phyloP scores from a whole-genome alignment of 2,888 invertebrate species.

The Helicoverpa assulta region DNA sequence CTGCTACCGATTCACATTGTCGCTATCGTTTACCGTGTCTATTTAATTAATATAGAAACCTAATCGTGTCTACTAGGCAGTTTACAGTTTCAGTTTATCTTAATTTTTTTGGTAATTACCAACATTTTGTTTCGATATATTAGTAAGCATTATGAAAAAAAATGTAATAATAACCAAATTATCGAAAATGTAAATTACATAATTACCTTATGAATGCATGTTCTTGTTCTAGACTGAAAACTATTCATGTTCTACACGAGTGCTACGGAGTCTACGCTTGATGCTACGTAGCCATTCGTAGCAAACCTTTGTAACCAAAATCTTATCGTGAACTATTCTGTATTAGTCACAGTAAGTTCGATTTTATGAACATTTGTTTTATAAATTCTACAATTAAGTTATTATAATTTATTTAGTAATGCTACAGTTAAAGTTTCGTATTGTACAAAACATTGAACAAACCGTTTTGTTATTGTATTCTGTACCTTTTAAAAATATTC shows the following conservation, averaged over 20 bases:
- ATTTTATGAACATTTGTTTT: too few species aligned
- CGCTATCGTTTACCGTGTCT: conserved; percentile 61
- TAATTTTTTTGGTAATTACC: not conserved
- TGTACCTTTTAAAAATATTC: too few species aligned
- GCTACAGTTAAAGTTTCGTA: too few species aligned
- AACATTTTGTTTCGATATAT: too few species aligned
- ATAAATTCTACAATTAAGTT: too few species aligned
- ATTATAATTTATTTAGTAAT: too few species aligned
- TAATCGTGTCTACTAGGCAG: conserved; percentile 47
- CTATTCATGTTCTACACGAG: conserved; percentile 17
- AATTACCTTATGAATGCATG: not conserved
- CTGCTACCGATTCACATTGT: conserved; percentile 67
- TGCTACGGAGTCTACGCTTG: conserved; percentile 31
- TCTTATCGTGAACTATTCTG: too few species aligned
- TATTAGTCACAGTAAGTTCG: too few species aligned
- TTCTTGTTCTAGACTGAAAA: not conserved
- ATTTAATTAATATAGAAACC: conserved; percentile 63
- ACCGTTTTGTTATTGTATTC: too few species aligned
- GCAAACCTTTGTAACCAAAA: not conserved
- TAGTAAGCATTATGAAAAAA: too few species aligned
- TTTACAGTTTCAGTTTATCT: conserved; percentile 3
- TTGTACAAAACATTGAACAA: too few species aligned
- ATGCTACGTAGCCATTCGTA: conserved; percentile 20
- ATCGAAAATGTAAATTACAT: not conserved
- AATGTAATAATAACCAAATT: too few species aligned